Evolutionary conservation across 2,113 vertebrate species (phyloP), one percentile per base, ranked within the genome.

Genomic region (Myrmophylax atrothorax): DNA sequence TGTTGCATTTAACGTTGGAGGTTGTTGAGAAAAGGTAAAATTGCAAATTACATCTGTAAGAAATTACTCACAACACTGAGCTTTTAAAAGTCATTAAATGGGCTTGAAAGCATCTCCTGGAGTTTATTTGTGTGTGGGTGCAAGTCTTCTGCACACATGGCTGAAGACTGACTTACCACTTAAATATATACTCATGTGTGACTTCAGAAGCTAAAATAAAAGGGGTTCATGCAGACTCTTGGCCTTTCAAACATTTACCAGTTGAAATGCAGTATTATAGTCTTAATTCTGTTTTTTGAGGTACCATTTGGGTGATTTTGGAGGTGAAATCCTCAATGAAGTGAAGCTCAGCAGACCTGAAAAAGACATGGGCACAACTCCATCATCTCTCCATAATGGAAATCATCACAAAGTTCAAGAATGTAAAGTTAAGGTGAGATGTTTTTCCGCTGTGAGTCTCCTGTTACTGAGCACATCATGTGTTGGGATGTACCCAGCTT

Each of bases 1-100:
- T 99, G 85, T 97, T 99, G 97, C 98, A 99, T 98, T 98, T 99
- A 94, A 99, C 99, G 0, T 97, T 99, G 95, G 99, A 99, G 97
- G 98, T 99, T 97, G 98, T 99, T 90, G 99, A 99, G 96, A 99
- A 99, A 97, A 99, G 99, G 99, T 99, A 97, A 97, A 56, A 82
- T 53, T 55, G 38, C 50, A 69, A 10, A 17, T 46, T 15, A 3
- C 44, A 37, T 19, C 58, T 60, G 3, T n/a, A 67, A 76, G 20
- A 58, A 49, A 44, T 73, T 6, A 38, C 60, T 52, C n/a, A 17
- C 17, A 76, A n/a, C 26, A 10, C 16, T 9, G 38, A 9, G 6
- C 7, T 12, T 49, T 89, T 49, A 18, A 15, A 37, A 77, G 42
- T 66, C 12, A 19, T 70, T 38, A 28, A 3, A 13, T 22, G n/a